Percentiles rank a stretch among this genome's conserved stretches.
Conservation (phyloP, 2,113 vertebrate genomes). For the Anoplopoma fimbria region DNA sequence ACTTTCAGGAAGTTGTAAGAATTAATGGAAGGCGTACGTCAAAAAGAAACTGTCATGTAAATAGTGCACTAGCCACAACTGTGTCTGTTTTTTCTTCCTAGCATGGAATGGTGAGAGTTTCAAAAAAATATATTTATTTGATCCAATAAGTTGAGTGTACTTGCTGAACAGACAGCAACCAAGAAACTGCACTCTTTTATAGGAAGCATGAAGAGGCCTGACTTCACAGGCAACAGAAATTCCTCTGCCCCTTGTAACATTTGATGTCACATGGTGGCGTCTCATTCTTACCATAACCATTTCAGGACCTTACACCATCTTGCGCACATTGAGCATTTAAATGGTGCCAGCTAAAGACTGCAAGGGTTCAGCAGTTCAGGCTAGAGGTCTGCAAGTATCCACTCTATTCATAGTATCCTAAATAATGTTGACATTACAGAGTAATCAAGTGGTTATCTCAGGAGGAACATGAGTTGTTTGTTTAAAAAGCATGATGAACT, state of each 20-base stretch:
- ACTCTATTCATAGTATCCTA: background rate
- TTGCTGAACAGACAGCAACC: background rate
- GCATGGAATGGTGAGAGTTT: constrained; percentile 5
- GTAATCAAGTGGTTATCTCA: background rate
- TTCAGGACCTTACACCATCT: background rate
- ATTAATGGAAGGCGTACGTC: constrained; percentile 2
- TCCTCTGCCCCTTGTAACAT: background rate
- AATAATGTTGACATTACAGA: background rate
- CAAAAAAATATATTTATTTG: background rate
- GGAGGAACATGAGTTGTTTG: background rate
- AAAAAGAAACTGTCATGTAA: background rate
- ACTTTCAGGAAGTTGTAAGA: constrained; percentile 9
- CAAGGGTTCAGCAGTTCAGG: background rate
- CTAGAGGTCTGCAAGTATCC: background rate
- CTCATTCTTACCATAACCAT: background rate
- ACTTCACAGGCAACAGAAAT: background rate
- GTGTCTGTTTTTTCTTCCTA: background rate
- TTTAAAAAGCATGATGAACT: background rate
- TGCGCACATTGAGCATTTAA: background rate
- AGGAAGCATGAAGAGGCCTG: background rate
- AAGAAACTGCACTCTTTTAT: background rate
- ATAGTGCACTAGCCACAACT: background rate
- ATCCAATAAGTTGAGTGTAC: background rate
- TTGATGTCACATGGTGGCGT: background rate
- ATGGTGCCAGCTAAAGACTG: background rate